Evolutionary conservation across 2,797 vertebrate species (phyloP).

Genomic region (Echiichthys vipera): DNA sequence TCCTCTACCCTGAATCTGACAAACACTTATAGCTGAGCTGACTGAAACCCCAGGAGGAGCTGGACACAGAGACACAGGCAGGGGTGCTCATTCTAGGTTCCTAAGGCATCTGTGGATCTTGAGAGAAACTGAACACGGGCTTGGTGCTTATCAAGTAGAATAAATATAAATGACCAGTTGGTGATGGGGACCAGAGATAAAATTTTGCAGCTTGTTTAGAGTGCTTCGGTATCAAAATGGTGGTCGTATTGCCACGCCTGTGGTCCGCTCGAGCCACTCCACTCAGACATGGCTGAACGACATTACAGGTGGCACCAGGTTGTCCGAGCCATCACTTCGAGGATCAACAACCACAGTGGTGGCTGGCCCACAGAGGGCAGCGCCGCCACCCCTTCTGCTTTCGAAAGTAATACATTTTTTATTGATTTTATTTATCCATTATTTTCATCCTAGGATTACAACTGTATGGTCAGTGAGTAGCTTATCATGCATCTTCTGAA

Average conservation of each 20-base stretch:
- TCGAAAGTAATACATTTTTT: no score
- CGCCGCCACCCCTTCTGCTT: no score
- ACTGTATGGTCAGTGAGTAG: no score
- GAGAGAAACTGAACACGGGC: neutral
- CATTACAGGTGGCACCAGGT: conserved; percentile 39
- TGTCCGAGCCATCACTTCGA: conserved; percentile 44
- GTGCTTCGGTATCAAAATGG: neutral
- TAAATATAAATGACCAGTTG: neutral
- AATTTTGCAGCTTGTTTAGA: neutral
- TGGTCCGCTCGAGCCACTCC: neutral
- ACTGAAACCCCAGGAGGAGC: neutral
- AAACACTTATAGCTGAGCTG: conserved; percentile 6
- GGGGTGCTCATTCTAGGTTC: neutral
- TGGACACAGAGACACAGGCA: neutral
- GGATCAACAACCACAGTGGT: conserved; percentile 22
- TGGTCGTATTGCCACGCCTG: neutral
- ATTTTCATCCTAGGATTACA: no score
- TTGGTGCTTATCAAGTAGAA: neutral
- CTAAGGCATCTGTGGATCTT: neutral
- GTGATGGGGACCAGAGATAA: neutral
- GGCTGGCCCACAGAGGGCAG: no score
- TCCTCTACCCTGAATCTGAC: conserved; percentile 1
- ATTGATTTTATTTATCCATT: no score
- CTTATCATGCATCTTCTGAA: no score
- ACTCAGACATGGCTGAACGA: neutral